Conservation (phyloP, 2,113 vertebrate genomes). For the Aphelocoma coerulescens region DNA sequence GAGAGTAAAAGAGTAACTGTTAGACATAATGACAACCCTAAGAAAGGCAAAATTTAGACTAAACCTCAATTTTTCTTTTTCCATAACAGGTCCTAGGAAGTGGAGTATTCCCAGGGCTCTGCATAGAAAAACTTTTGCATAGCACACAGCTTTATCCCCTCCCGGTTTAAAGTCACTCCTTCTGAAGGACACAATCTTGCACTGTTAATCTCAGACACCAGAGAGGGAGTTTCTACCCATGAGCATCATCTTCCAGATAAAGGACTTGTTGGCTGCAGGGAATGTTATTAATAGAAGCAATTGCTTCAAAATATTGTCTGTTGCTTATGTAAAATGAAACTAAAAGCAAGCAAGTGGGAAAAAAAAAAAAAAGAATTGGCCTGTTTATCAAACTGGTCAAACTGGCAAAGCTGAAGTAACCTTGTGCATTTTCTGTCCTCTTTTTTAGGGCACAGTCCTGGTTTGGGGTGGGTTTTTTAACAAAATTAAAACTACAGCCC, state of each 20-base stretch:
- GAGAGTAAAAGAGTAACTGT: neutral
- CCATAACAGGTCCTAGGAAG: neutral
- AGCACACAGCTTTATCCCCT: neutral
- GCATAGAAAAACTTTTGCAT: neutral
- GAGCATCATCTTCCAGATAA: neutral
- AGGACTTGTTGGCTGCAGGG: neutral
- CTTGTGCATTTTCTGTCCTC: neutral
- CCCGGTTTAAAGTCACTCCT: neutral
- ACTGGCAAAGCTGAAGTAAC: neutral
- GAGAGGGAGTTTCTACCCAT: neutral
- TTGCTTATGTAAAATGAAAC: neutral
- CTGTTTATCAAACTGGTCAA: neutral
- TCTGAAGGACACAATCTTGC: neutral
- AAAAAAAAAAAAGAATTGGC: neutral
- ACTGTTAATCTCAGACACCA: neutral
- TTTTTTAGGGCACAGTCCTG: neutral
- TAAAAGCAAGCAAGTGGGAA: neutral
- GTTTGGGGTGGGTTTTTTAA: neutral
- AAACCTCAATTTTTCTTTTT: neutral
- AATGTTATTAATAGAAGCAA: neutral
- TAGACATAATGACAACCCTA: constrained; percentile 1
- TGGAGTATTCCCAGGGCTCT: neutral
- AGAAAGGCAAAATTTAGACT: neutral
- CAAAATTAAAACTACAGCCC: neutral
- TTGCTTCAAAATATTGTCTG: neutral